phyloP scores from a whole-genome alignment of 2,113 vertebrate genomes.

The Agelaius tricolor region DNA sequence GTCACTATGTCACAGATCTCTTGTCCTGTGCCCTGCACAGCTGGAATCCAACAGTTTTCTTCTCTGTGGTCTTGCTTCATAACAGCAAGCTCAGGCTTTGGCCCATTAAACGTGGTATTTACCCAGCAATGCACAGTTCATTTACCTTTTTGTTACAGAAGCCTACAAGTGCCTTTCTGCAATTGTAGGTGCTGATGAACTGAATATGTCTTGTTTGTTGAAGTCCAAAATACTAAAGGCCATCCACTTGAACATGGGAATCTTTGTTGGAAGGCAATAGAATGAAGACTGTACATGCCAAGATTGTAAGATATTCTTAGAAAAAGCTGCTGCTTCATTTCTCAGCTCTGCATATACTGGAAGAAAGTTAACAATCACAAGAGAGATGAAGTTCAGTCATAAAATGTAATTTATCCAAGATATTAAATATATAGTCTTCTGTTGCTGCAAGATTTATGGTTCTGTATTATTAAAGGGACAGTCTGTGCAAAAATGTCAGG shows the following conservation, averaged over 20 bases:
- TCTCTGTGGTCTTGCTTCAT: neutral
- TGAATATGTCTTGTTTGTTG: neutral
- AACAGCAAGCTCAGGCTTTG: neutral
- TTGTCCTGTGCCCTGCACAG: neutral
- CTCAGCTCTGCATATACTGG: neutral
- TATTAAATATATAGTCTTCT: neutral
- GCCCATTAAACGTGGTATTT: neutral
- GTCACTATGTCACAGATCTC: neutral
- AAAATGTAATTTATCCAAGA: neutral
- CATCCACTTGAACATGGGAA: neutral
- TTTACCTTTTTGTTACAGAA: neutral
- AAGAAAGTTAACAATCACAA: neutral
- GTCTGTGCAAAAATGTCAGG: neutral
- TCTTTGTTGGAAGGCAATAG: neutral
- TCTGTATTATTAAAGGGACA: neutral
- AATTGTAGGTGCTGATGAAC: neutral
- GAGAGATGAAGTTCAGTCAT: neutral
- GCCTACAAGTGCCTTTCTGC: neutral
- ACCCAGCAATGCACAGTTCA: neutral
- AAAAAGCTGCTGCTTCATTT: neutral
- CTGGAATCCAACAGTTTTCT: neutral
- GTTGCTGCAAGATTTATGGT: neutral
- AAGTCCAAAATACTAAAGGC: neutral
- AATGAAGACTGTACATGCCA: neutral
- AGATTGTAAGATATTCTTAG: neutral